These are phyloP conservation scores for Chloroceryle aenea DNA, from an alignment of 2,113 vertebrate genomes.

Conservation along the genomic window DNA sequence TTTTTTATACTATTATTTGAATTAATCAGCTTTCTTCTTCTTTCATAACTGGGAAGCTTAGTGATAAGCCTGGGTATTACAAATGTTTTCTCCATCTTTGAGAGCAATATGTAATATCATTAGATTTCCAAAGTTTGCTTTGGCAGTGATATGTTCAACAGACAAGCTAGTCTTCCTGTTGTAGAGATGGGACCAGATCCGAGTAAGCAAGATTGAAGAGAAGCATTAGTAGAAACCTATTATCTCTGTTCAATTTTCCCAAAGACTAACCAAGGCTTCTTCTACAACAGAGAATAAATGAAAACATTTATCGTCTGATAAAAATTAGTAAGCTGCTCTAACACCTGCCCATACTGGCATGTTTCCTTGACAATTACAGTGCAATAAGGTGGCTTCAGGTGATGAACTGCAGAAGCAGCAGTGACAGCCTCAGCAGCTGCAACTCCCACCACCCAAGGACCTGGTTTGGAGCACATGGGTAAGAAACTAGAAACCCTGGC, in stretches of 20 bases:
- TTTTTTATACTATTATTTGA: not conserved
- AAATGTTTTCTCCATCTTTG: slow-evolving; percentile 31
- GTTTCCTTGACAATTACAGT: rapidly evolving
- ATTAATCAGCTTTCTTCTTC: not conserved
- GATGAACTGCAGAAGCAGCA: not conserved
- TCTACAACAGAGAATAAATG: not conserved
- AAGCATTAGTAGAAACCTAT: slow-evolving; percentile 26
- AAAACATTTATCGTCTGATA: slow-evolving; percentile 35
- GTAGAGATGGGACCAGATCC: not conserved
- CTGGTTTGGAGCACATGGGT: not conserved
- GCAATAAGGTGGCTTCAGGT: not conserved
- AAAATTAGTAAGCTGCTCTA: slow-evolving; percentile 27
- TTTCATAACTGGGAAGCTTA: slow-evolving; percentile 36
- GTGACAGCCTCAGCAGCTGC: not conserved
- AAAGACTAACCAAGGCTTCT: slow-evolving; percentile 29
- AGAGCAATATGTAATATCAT: slow-evolving; percentile 14
- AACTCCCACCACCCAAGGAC: not conserved
- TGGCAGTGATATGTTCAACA: not conserved
- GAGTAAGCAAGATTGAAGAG: slow-evolving; percentile 56
- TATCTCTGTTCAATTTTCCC: slow-evolving; percentile 45
- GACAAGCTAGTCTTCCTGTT: not conserved
- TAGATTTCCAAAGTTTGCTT: slow-evolving; percentile 31
- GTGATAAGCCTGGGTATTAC: slow-evolving; percentile 37
- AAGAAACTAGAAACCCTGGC: not conserved
- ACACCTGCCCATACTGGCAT: not conserved